Evolutionary conservation across 2,113 vertebrate genomes (phyloP), one percentile per base, ranked within the genome.

Genomic region (Sinocyclocheilus rhinocerous): DNA sequence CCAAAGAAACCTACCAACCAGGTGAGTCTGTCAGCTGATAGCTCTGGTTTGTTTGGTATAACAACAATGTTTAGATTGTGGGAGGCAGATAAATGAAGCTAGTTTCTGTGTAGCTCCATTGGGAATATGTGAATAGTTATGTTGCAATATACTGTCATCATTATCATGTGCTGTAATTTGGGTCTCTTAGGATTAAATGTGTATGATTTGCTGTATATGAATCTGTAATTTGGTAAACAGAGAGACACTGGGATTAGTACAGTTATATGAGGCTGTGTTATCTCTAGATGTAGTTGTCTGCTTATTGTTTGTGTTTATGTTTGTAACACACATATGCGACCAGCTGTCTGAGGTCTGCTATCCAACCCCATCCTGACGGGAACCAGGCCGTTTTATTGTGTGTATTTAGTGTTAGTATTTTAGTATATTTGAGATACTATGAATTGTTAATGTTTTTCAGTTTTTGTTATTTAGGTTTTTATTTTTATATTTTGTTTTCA

Each of bases 1-100:
- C 96, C 95, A 90, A 99, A 97, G 96, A 97, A 95, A 91, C 94
- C 96, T 92, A 93, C 96, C 92, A 93, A 94, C 95, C 97, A 97
- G 97, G 98, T 99, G 93, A 92, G 81, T 42, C 52, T 24, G 55
- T 59, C 57, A 80, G 77, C 33, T 61, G 77, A 80, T 61, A 63
- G 61, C 15, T 81, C n/a, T 50, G 42, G 61, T 12, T 81, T 65
- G 78, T 24, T 45, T 5, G 15, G n/a, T 45, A 16, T 63, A 9
- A 26, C 57, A 61, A 10, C 36, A 11, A 16, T 63, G 57, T 67
- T 81, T 50, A 11, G 8, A 67, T 50, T 67, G n/a, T 50, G 36
- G 29, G 33, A 39, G 55, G 22, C 20, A 9, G 55, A 39, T 8
- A 11, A 48, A 48, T 3, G 50, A n/a, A 24, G 12, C 5, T 13